Evolutionary conservation across 2,888 invertebrate species (phyloP), one percentile per base, ranked within the genome.

Genomic region (Himalopsyche kuldschensis): DNA sequence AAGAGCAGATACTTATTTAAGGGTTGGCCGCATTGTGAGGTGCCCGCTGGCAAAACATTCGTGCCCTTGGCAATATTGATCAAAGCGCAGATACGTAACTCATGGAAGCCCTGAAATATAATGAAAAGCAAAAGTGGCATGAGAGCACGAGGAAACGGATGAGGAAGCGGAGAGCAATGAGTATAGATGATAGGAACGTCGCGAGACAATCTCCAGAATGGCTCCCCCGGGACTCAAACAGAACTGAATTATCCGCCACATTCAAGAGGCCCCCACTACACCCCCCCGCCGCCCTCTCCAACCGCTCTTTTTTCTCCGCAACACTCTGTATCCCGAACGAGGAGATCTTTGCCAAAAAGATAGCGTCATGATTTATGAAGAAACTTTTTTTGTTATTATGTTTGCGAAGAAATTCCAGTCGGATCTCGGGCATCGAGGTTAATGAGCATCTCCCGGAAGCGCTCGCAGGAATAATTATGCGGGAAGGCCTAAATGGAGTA

Each of bases 201-300:
- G 84, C 75, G 48, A 78, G 79, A 55, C 63, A 82, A 82, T 82
- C 82, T 81, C 48, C 76, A 27, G 82, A 84, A 84, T 84, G 75
- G 81, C 41, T 75, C 84, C 84, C 84, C 55, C 55, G 20, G 35
- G 75, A 75, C 31, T 55, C 55, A n/a, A 55, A 24, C 55, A 55
- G 55, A 55, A 55, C 55, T 55, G 55, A 55, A 55, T 55, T 55
- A 55, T 55, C 55, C 55, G 24, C 55, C 55, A 55, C 55, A 55
- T 55, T 55, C 55, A 55, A 55, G 55, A 55, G 20, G 4, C n/a
- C n/a, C 55, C 55, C n/a, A n/a, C n/a, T n/a, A n/a, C n/a, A n/a
- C n/a, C n/a, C 2, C 20, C 15, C 55, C 24, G 20, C 55, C 20
- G 20, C 20, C 55, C 55, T 5, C 10, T 20, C 55, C 8, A 15